Percentiles rank a stretch among this genome's conserved stretches.
phyloP scores from a whole-genome alignment of 1,140 invertebrate genomes.

The Drosophila nebulosa region DNA sequence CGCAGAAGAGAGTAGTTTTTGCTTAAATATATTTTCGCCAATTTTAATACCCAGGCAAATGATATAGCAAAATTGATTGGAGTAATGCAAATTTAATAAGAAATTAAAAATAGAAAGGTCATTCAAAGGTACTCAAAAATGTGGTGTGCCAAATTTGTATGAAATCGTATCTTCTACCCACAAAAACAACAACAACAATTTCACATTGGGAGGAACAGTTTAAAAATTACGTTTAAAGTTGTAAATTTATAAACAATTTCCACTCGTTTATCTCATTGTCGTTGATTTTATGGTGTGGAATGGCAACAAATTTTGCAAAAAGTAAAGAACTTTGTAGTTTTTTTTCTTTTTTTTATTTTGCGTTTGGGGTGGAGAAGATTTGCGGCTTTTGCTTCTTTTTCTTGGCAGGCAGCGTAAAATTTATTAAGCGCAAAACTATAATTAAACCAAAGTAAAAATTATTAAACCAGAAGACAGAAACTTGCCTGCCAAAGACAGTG shows the following conservation, averaged over 20 bases:
- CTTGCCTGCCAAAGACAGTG: neutral
- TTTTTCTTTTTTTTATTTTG: neutral
- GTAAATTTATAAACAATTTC: conserved; percentile 48
- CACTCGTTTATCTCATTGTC: conserved; percentile 18
- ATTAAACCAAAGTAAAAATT: conserved; percentile 79
- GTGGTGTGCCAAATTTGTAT: no score
- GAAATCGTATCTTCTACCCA: no score
- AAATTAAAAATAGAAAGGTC: no score
- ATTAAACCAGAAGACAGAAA: conserved; percentile 64
- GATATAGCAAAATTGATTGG: no score
- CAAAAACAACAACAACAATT: neutral
- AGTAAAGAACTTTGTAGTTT: neutral
- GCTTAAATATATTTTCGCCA: no score
- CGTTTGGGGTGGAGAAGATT: neutral
- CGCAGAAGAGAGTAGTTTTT: no score
- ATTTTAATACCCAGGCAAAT: no score
- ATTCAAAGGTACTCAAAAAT: no score
- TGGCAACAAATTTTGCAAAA: conserved; percentile 30
- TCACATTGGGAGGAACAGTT: neutral
- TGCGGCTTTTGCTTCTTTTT: conserved; percentile 6
- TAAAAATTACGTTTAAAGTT: conserved; percentile 1
- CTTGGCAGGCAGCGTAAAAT: conserved; percentile 60
- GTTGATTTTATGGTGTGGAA: conserved; percentile 19
- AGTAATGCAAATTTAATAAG: no score
- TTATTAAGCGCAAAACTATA: conserved; percentile 80